Evolutionary conservation across 2,113 vertebrate species (phyloP), one percentile per base, ranked within the genome.

Genomic region (Hemicordylus capensis): DNA sequence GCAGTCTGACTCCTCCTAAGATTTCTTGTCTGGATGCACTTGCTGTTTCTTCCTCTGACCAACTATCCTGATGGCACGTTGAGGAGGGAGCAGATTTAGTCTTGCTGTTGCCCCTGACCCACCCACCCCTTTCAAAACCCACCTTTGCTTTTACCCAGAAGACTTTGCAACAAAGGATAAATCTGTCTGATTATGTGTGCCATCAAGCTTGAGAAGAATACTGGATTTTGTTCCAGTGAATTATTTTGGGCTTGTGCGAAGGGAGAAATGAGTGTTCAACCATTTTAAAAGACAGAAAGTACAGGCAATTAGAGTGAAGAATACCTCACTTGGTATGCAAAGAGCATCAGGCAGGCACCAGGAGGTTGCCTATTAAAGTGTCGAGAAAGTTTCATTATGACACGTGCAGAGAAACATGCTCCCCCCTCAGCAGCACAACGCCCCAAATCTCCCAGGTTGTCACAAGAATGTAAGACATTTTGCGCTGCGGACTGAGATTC

Each of bases 321-420:
- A 93, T 86, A 54, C 24, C 59, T 80, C 78, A 81, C 85, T 95
- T 89, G 91, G 74, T 78, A 94, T 86, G 87, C 81, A 61, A 24
- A 26, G 51, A 48, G 85, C 80, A 58, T 84, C 88, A 83, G 1
- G 1, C 0, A 51, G 84, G 84, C 87, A 92, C 89, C 82, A 85
- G 88, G 89, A 85, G 88, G 89, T 83, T 93, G 85, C 72, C 93
- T 93, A 92, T 93, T 85, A 81, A 81, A 88, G 70, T 87, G 82
- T 81, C n/a, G 56, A 24, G 70, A 85, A 63, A 83, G 86, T 86
- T 83, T 91, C 85, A 83, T 92, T 88, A 90, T 76, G 73, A 85
- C 91, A 39, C 42, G 9, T 76, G 67, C 64, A 83, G 3, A 76
- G 42, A 42, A 58, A 51, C 75, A 87, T 90, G 44, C 58, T 74